Evolutionary conservation across 2,888 invertebrate species (phyloP), one percentile per base, ranked within the genome.

Genomic region (Digitonthophagus gazella): DNA sequence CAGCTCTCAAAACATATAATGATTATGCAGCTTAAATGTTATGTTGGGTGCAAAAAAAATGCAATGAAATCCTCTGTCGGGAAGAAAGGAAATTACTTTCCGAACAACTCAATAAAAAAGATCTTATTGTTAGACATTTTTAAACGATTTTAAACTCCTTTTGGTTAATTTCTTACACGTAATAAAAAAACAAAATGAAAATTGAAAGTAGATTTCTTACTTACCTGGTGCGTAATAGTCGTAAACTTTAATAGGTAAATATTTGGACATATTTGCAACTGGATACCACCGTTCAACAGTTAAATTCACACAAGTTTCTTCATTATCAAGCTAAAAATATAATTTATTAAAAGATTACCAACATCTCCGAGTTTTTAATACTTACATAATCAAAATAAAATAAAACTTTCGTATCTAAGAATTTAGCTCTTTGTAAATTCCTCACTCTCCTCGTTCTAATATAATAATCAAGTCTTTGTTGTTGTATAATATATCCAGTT

Each of bases 191-290:
- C 20, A 1, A 64, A 8, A n/a, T n/a, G 15, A 22, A n/a, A 61
- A 19, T n/a, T 1, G n/a, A n/a, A n/a, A n/a, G n/a, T n/a, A n/a
- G n/a, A n/a, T n/a, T n/a, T n/a, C n/a, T n/a, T n/a, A 65, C 68
- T 57, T 83, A 96, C 96, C 96, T 78, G 97, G 97, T 67, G 97
- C 93, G 83, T 97, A 97, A 82, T 96, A 97, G 84, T 98, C 97
- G 83, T 96, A 98, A 8, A 97, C 91, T 68, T 93, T 88, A 67
- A 96, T 90, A 2, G 95, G 91, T 74, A 97, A 87, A 83, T 94
- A 96, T 61, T 95, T 88, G 0, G 97, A 96, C 93, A 97, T 94
- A 84, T 98, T 98, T 64, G 97, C 97, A 2, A 97, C 96, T 0
- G 97, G 97, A 84, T 89, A 93, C 97, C 97, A 98, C 74, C 98